A percentile compares a stretch with the other conserved stretches of the same genome.
These are phyloP conservation scores for Exephanes ischioxanthus DNA, from an alignment of 2,888 invertebrate genomes.

Conservation along the genomic window DNA sequence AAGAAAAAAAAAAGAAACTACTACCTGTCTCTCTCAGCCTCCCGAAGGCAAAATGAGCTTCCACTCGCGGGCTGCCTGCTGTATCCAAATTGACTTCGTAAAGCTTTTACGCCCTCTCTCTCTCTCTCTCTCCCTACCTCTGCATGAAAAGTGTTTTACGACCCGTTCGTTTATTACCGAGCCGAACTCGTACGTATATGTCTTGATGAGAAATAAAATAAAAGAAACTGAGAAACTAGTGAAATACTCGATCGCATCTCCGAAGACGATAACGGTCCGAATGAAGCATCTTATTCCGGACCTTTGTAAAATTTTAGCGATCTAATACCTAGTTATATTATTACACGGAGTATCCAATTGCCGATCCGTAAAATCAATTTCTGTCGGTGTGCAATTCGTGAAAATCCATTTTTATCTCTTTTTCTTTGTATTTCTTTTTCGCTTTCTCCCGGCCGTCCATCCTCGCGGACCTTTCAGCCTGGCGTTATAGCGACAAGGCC, in stretches of 20 bases:
- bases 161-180: not conserved
- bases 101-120: constrained; percentile 10
- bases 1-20: not conserved
- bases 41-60: constrained; percentile 16
- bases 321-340: too few relatives aligned
- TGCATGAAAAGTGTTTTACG: not conserved
- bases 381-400: not conserved
- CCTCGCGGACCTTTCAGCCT: not conserved
- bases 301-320: too few relatives aligned
- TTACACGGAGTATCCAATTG: too few relatives aligned
- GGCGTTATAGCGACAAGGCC: constrained; percentile 1
- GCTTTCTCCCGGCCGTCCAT: not conserved
- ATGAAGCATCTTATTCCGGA: too few relatives aligned
- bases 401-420: not conserved
- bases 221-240: not conserved
- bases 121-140: constrained; percentile 4
- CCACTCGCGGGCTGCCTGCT: not conserved
- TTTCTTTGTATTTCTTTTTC: not conserved
- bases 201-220: not conserved
- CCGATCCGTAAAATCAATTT: not conserved
- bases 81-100: constrained; percentile 10
- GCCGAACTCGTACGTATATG: constrained; percentile 1
- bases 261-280: not conserved
- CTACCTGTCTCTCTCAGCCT: not conserved
- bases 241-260: not conserved